phyloP scores from a whole-genome alignment of 2,888 invertebrate species.

The Caenorhabditis becei region DNA sequence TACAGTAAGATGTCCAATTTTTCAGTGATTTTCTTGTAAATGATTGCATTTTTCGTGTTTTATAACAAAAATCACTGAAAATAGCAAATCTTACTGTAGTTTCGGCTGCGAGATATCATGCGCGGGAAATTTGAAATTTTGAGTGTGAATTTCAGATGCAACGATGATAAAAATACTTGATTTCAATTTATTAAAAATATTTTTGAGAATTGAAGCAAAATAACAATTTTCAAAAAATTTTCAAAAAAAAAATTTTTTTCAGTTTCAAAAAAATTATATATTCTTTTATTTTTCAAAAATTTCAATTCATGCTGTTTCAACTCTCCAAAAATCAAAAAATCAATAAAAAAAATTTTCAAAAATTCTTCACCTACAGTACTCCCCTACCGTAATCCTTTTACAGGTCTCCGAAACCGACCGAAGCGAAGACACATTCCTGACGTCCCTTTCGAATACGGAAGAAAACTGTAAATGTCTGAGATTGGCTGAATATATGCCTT shows the following conservation, averaged over 20 bases:
- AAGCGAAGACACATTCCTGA: conserved; percentile 43
- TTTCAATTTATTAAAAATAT: too few relatives aligned
- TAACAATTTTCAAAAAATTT: not conserved
- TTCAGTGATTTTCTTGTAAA: too few relatives aligned
- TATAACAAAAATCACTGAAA: too few relatives aligned
- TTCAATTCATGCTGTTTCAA: too few relatives aligned
- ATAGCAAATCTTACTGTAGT: too few relatives aligned
- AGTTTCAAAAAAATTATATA: not conserved
- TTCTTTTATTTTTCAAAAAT: not conserved
- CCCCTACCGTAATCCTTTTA: not conserved
- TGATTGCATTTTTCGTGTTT: too few relatives aligned
- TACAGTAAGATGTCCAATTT: too few relatives aligned
- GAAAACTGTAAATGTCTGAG: conserved; percentile 61
- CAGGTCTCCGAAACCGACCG: conserved; percentile 36
- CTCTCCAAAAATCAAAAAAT: not conserved
- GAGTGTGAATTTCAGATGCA: too few relatives aligned
- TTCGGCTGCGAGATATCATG: too few relatives aligned
- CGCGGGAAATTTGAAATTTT: too few relatives aligned
- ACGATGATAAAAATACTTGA: too few relatives aligned
- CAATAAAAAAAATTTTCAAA: not conserved
- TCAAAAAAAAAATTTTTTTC: not conserved
- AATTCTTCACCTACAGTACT: too few relatives aligned
- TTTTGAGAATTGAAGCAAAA: not conserved
- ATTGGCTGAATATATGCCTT: conserved; percentile 59
- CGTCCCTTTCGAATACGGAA: conserved; percentile 31